These are phyloP conservation scores for Aradus depressus DNA, from an alignment of 2,888 invertebrate genomes.

Conservation along the genomic window DNA sequence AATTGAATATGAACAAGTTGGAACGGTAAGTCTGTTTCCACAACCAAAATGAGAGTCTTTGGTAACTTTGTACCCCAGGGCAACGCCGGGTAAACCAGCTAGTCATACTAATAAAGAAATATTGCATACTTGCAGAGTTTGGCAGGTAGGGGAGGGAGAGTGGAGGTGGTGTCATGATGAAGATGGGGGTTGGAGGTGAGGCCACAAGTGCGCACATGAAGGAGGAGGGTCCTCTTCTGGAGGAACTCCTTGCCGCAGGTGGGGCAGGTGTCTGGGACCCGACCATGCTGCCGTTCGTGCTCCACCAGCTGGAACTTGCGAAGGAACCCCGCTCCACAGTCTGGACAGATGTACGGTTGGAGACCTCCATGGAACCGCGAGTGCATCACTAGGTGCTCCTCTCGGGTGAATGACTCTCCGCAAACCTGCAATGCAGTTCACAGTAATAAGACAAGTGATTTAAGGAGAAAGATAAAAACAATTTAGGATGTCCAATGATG, in stretches of 20 bases:
- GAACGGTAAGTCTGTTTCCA: too few relatives aligned
- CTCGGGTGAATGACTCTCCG: slow-evolving; percentile 81
- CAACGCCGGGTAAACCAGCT: too few relatives aligned
- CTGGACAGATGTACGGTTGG: slow-evolving; percentile 86
- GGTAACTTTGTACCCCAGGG: too few relatives aligned
- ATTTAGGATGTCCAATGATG: too few relatives aligned
- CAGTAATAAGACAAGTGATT: too few relatives aligned
- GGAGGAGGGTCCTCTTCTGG: slow-evolving; percentile 67
- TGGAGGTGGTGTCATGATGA: slow-evolving; percentile 17
- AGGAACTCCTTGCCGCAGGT: slow-evolving; percentile 76
- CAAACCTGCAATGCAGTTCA: slow-evolving; percentile 59
- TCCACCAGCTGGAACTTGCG: slow-evolving; percentile 77
- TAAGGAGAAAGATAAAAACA: too few relatives aligned
- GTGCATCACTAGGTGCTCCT: slow-evolving; percentile 64
- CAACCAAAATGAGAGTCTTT: too few relatives aligned
- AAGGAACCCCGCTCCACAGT: slow-evolving; percentile 76
- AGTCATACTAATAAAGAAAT: too few relatives aligned
- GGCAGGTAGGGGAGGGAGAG: slow-evolving; percentile 19
- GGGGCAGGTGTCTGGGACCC: slow-evolving; percentile 68
- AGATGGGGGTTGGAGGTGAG: slow-evolving; percentile 26
- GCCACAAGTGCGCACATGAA: slow-evolving; percentile 43
- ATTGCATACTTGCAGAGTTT: slow-evolving; percentile 32
- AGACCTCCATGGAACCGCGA: slow-evolving; percentile 80
- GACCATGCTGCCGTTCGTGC: slow-evolving; percentile 68
- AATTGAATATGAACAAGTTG: too few relatives aligned